Conservation (phyloP, 2,797 vertebrate genomes). For the Scyliorhinus canicula region DNA sequence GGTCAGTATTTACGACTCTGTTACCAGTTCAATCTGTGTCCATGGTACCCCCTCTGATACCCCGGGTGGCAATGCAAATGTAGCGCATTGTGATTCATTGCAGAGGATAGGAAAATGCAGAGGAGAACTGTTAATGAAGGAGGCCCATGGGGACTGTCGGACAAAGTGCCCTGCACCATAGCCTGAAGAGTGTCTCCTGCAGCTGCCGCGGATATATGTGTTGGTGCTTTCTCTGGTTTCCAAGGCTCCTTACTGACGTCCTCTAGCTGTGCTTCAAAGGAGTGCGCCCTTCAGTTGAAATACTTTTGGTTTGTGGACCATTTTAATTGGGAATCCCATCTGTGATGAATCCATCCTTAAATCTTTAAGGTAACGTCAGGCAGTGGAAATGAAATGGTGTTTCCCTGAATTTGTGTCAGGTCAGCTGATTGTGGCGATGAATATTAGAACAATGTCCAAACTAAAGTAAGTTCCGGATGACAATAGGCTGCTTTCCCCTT, state of each 20-base stretch:
- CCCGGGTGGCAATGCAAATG: neutral
- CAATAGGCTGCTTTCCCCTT: no score
- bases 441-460: neutral
- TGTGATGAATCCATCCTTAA: neutral
- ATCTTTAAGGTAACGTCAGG: no score
- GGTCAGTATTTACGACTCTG: neutral
- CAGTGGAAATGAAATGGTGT: neutral
- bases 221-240: neutral
- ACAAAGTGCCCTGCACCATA: neutral
- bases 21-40: neutral
- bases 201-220: neutral
- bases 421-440: neutral
- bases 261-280: neutral
- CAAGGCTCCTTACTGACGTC: neutral
- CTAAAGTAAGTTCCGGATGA: no score
- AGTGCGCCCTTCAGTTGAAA: no score
- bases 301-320: neutral
- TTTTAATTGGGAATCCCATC: neutral
- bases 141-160: neutral
- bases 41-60: neutral
- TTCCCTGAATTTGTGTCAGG: neutral
- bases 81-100: neutral
- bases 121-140: neutral
- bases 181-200: neutral
- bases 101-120: neutral